Percentiles rank a stretch among this genome's conserved stretches.
These are phyloP conservation scores for Pristiophorus japonicus DNA, from an alignment of 2,113 vertebrate genomes.

Conservation along the genomic window DNA sequence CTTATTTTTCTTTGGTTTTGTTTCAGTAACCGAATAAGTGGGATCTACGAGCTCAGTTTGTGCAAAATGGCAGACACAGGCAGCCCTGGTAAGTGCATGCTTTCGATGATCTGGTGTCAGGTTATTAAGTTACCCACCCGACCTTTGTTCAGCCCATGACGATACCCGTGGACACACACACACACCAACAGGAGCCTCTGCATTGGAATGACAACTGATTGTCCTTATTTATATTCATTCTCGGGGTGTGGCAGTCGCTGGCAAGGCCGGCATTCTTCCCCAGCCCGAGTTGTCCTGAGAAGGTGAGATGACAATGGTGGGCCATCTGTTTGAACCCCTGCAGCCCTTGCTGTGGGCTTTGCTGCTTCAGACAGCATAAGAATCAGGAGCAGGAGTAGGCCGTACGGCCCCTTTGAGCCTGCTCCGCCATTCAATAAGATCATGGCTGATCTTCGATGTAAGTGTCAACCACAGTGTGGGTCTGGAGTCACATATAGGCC, in stretches of 20 bases:
- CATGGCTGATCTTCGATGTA: no score
- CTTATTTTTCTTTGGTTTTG: slow-evolving; percentile 37
- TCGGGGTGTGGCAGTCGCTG: not conserved
- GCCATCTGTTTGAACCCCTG: not conserved
- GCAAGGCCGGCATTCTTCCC: not conserved
- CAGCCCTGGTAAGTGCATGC: slow-evolving; percentile 77
- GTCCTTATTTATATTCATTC: not conserved
- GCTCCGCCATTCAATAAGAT: no score
- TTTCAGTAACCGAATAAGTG: slow-evolving; percentile 87
- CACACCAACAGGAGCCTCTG: no score
- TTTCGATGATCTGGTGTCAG: not conserved
- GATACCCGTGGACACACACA: no score
- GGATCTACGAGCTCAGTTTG: slow-evolving; percentile 92
- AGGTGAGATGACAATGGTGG: not conserved
- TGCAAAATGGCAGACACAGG: slow-evolving; percentile 95
- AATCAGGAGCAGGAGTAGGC: no score
- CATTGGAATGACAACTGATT: no score
- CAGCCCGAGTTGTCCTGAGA: not conserved
- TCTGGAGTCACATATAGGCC: not conserved
- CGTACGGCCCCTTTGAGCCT: no score
- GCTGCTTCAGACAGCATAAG: not conserved
- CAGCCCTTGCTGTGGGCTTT: not conserved
- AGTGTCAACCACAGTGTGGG: not conserved
- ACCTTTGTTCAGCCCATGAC: not conserved
- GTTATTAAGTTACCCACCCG: not conserved